phyloP scores from a whole-genome alignment of 2,888 invertebrate species.

The Microctonus aethiopoides region DNA sequence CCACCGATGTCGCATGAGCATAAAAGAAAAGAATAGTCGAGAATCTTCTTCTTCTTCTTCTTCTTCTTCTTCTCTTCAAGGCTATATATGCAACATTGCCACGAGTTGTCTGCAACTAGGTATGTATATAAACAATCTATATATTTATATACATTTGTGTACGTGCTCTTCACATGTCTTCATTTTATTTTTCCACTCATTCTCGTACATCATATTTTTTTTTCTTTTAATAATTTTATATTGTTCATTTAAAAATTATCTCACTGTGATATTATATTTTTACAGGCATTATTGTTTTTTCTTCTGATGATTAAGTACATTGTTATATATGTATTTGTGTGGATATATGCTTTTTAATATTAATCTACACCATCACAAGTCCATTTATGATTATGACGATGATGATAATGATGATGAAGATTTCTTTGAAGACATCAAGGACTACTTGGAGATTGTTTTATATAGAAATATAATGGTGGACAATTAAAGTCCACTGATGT shows the following conservation, averaged over 20 bases:
- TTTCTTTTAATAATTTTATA: slow-evolving; percentile 3
- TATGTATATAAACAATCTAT: background rate
- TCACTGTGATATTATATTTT: too few species aligned
- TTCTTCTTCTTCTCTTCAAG: slow-evolving; percentile 29
- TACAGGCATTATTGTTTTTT: background rate
- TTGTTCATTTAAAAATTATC: background rate
- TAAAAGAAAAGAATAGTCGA: slow-evolving; percentile 16
- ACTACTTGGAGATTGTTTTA: background rate
- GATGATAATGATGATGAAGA: background rate
- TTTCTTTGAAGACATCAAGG: slow-evolving; percentile 8
- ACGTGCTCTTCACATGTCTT: slow-evolving; percentile 30
- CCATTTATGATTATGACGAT: background rate
- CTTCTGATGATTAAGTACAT: too few species aligned
- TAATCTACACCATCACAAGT: background rate
- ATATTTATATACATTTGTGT: slow-evolving; percentile 1
- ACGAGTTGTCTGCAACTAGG: background rate
- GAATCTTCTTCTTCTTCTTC: too few species aligned
- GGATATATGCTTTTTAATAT: background rate
- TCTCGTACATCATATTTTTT: slow-evolving; percentile 10
- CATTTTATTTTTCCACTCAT: slow-evolving; percentile 16
- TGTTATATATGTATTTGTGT: background rate
- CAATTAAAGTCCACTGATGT: background rate
- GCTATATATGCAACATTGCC: slow-evolving; percentile 19
- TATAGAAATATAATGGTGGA: background rate
- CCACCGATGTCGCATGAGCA: slow-evolving; percentile 32